These are phyloP conservation scores for Amphiprion percula DNA, from an alignment of 2,113 vertebrate species.

Conservation along the genomic window DNA sequence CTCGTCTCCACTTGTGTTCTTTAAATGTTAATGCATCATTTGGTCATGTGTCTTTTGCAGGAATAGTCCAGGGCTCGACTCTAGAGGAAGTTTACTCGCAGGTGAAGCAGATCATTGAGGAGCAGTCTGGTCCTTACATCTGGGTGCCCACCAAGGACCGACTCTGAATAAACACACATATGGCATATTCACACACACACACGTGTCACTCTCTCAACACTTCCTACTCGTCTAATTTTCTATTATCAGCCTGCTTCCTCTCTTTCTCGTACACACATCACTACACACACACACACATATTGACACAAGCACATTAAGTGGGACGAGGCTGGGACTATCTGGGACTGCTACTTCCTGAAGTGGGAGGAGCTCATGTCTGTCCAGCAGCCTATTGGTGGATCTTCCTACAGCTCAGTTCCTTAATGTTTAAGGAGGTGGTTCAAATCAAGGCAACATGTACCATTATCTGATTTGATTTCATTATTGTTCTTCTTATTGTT, in stretches of 20 bases:
- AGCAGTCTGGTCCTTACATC: constrained; percentile 97
- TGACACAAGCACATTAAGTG: constrained; percentile 63
- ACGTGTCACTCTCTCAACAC: constrained; percentile 47
- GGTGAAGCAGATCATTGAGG: constrained; percentile 97
- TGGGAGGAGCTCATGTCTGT: constrained; percentile 84
- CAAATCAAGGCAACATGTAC: constrained; percentile 89
- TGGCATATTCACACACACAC: constrained; percentile 42
- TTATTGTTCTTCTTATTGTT: constrained; percentile 85
- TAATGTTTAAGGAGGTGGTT: constrained; percentile 99
- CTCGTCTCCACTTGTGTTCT: background rate
- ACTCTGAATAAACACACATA: constrained; percentile 84
- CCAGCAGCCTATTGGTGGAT: constrained; percentile 89
- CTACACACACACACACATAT: constrained; percentile 61
- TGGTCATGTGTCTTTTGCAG: constrained; percentile 76
- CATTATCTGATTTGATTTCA: constrained; percentile 86
- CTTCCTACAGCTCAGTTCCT: constrained; percentile 93
- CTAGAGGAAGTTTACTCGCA: constrained; percentile 97
- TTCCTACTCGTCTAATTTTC: constrained; percentile 64
- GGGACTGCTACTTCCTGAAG: constrained; percentile 71
- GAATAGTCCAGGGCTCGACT: constrained; percentile 93
- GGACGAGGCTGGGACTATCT: constrained; percentile 74
- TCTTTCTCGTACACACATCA: constrained; percentile 20
- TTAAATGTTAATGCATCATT: background rate
- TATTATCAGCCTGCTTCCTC: constrained; percentile 80
- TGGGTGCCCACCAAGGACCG: constrained; percentile 97